Evolutionary conservation across 37 sponge, comb jelly and placozoan species (phyloP), one percentile per base, ranked within the genome.

Genomic region (Aplysina aerophoba): DNA sequence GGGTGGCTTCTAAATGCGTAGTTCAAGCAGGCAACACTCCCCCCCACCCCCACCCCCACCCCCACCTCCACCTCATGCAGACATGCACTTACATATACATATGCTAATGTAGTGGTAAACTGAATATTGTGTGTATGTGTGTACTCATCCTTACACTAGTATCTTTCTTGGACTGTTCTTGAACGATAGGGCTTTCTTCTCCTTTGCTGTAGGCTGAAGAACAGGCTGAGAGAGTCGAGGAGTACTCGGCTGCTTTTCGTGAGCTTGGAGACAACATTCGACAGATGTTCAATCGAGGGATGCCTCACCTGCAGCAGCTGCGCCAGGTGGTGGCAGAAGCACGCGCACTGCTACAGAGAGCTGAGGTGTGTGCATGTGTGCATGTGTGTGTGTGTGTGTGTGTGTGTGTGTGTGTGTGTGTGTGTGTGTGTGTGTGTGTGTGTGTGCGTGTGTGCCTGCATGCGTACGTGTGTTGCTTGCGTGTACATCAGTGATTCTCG

Each of bases 371-470:
- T 53, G 55, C 12, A 4, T 16, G 53, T 50, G 55, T 53, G 62
- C 20, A 37, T 81, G 62, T 60, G 60, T 59, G 55, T 53, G 81
- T 81, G 62, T 81, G 62, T 81, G 50, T 44, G 50, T 44, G 8
- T 11, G 8, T 44, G 50, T 44, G 50, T 8, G 8, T 3, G 50
- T 44, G 50, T 44, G 50, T 11, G 50, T 44, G 50, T 11, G 50
- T 44, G 50, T 44, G 50, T 44, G n/a, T n/a, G n/a, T n/a, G n/a
- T n/a, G n/a, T n/a, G n/a, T n/a, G n/a, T n/a, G n/a, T n/a, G n/a
- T n/a, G n/a, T n/a, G n/a, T n/a, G n/a, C n/a, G n/a, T n/a, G n/a
- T n/a, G n/a, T n/a, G n/a, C n/a, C n/a, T n/a, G n/a, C n/a, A n/a
- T n/a, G n/a, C n/a, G n/a, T n/a, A n/a, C n/a, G n/a, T n/a, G n/a